phyloP scores from a whole-genome alignment of 2,888 invertebrate genomes.

The Bugulina stolonifera region DNA sequence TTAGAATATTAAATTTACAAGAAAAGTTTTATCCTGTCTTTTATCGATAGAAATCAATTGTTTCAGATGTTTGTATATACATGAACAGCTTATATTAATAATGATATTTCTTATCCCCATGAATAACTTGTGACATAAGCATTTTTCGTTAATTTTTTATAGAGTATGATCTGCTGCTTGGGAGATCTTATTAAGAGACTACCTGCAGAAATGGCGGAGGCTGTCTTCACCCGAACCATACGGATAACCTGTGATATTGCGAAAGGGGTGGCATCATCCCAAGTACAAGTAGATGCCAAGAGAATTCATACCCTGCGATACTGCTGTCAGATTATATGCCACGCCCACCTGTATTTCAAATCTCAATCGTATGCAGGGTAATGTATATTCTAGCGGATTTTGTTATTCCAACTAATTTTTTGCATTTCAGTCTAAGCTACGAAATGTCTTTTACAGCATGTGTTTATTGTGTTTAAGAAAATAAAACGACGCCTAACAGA shows the following conservation, averaged over 20 bases:
- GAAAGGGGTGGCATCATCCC: background rate
- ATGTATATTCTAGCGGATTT: background rate
- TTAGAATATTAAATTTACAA: too few relatives aligned
- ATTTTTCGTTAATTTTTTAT: too few relatives aligned
- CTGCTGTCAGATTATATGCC: background rate
- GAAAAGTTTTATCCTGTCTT: too few relatives aligned
- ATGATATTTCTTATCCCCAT: too few relatives aligned
- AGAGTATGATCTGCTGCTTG: conserved; percentile 6
- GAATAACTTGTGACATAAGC: too few relatives aligned
- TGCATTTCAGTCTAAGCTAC: background rate
- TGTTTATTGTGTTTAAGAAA: too few relatives aligned
- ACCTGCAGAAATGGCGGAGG: background rate
- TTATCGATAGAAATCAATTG: too few relatives aligned
- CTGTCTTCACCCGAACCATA: background rate
- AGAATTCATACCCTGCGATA: background rate
- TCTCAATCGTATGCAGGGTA: background rate
- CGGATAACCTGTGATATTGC: background rate
- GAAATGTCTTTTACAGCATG: too few relatives aligned
- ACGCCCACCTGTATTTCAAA: background rate
- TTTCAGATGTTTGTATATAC: too few relatives aligned
- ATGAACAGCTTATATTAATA: too few relatives aligned
- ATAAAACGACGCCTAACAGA: too few relatives aligned
- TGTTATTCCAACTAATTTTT: background rate
- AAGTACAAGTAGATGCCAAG: background rate
- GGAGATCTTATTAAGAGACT: background rate